phyloP scores from a whole-genome alignment of 2,888 invertebrate genomes.

The Diarsia dahlii region DNA sequence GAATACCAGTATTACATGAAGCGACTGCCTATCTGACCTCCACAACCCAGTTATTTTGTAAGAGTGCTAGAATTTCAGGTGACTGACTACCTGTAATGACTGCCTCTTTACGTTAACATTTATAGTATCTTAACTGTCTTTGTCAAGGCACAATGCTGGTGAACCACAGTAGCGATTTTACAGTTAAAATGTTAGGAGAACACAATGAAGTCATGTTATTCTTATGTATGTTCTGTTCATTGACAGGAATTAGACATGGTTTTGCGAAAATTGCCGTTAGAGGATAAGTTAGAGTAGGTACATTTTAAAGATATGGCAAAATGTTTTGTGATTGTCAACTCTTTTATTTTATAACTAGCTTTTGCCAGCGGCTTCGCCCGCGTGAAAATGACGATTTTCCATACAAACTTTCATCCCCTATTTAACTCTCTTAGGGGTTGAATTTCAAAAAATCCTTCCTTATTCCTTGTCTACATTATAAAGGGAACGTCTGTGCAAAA shows the following conservation, averaged over 20 bases:
- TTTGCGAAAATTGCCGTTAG: background rate
- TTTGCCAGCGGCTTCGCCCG: no score
- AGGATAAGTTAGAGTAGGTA: no score
- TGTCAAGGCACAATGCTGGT: background rate
- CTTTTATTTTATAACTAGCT: no score
- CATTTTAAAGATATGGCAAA: no score
- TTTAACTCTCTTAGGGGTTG: no score
- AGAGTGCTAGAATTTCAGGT: background rate
- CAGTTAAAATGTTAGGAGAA: constrained; percentile 3
- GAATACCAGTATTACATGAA: background rate
- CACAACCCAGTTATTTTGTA: background rate
- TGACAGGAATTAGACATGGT: constrained; percentile 3
- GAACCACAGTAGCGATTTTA: background rate
- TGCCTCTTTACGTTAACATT: background rate
- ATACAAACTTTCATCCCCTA: no score
- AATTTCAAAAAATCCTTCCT: no score
- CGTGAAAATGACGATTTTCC: no score
- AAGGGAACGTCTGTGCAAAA: no score
- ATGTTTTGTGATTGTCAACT: no score
- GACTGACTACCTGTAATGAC: background rate
- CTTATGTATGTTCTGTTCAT: constrained; percentile 15
- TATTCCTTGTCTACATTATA: no score
- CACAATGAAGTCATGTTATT: background rate
- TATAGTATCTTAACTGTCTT: background rate
- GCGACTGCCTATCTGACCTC: constrained; percentile 1